phyloP scores from a whole-genome alignment of 2,888 invertebrate genomes.

The Rhagonycha lutea region DNA sequence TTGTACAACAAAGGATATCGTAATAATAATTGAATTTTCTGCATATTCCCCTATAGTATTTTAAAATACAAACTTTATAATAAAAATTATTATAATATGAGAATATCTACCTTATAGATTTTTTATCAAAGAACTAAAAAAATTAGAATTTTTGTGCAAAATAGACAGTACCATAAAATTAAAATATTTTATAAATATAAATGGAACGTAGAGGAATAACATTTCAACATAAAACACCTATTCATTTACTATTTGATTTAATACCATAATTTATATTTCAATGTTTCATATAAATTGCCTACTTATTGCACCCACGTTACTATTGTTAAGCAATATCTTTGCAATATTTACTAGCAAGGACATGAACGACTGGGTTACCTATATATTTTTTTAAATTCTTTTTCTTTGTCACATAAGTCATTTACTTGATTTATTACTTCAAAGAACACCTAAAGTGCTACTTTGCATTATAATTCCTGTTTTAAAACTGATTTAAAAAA shows the following conservation, averaged over 20 bases:
- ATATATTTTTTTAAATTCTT: not conserved
- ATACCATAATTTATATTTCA: not conserved
- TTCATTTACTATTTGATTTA: not conserved
- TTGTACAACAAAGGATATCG: too few species aligned
- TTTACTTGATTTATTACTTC: not conserved
- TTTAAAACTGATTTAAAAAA: not conserved
- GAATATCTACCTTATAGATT: too few species aligned
- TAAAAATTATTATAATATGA: too few species aligned
- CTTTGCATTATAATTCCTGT: not conserved
- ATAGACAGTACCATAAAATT: too few species aligned
- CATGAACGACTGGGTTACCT: not conserved
- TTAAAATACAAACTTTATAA: too few species aligned
- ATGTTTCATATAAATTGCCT: not conserved
- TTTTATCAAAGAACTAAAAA: too few species aligned
- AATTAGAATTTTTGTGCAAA: too few species aligned
- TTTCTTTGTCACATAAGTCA: not conserved
- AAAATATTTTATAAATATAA: not conserved
- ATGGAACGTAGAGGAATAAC: not conserved
- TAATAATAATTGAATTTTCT: too few species aligned
- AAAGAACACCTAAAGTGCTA: not conserved
- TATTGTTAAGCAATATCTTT: not conserved
- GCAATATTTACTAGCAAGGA: not conserved
- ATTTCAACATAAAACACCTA: not conserved
- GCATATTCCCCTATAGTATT: too few species aligned
- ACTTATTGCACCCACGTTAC: not conserved